Conservation (phyloP, 2,797 vertebrate genomes). For the Lateolabrax maculatus region DNA sequence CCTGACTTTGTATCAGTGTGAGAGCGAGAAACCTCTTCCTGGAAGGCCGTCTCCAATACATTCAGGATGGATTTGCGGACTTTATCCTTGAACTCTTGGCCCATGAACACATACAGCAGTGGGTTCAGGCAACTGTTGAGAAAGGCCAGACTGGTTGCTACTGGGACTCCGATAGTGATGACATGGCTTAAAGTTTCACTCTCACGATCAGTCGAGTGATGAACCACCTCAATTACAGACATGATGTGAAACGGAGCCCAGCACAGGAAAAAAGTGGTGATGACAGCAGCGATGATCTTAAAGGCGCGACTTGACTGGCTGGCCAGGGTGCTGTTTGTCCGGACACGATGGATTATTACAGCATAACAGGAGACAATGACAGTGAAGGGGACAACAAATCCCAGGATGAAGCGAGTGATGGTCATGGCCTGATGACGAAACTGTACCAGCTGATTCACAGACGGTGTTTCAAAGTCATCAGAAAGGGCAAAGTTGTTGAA, state of each 20-base stretch:
- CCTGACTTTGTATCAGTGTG: conserved; percentile 84
- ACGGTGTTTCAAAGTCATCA: conserved; percentile 70
- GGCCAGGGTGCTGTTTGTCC: conserved; percentile 83
- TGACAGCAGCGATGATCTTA: conserved; percentile 91
- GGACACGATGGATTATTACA: conserved; percentile 85
- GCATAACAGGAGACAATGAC: conserved; percentile 90
- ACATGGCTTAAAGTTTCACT: conserved; percentile 72
- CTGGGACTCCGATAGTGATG: conserved; percentile 80
- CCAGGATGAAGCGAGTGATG: conserved; percentile 86
- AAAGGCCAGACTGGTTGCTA: conserved; percentile 85
- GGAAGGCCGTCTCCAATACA: conserved; percentile 88
- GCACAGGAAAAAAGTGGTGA: conserved; percentile 91
- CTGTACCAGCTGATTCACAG: conserved; percentile 71
- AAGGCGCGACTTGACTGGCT: conserved; percentile 87
- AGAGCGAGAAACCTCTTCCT: conserved; percentile 84
- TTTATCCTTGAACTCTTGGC: conserved; percentile 88
- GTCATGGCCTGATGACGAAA: conserved; percentile 87
- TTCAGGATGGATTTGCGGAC: conserved; percentile 86
- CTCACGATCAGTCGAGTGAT: conserved; percentile 69
- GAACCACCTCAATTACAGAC: conserved; percentile 85
- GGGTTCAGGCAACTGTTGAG: conserved; percentile 90
- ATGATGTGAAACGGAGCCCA: conserved; percentile 93
- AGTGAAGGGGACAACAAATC: conserved; percentile 89
- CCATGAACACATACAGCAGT: conserved; percentile 89
- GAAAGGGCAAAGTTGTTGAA: conserved; percentile 90